Percentiles rank a stretch among this genome's conserved stretches.
These are phyloP conservation scores for Nesoenas mayeri DNA, from an alignment of 2,113 vertebrate species.

Conservation along the genomic window DNA sequence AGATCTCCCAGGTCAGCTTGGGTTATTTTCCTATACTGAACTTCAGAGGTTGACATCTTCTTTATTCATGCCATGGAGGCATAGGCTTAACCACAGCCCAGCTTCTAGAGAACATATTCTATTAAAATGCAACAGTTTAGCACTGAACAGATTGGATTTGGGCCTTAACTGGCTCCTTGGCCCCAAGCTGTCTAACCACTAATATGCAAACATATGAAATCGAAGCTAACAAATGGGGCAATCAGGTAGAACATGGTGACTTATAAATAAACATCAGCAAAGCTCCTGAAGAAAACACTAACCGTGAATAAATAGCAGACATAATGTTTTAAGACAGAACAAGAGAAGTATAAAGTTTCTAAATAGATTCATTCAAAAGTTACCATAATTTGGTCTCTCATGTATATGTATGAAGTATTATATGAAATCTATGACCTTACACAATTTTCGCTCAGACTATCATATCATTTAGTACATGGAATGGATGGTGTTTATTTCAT, in stretches of 20 bases:
- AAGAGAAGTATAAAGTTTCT: background rate
- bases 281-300: background rate
- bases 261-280: conserved; percentile 33
- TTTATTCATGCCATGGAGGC: background rate
- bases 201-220: background rate
- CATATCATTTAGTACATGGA: background rate
- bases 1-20: background rate
- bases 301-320: background rate
- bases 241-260: background rate
- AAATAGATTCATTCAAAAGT: background rate
- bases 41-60: background rate
- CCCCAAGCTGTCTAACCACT: background rate
- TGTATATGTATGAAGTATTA: background rate
- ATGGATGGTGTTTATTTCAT: background rate
- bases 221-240: background rate
- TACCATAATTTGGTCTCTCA: background rate
- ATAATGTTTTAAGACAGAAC: background rate
- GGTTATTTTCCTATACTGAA: background rate
- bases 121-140: background rate
- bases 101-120: background rate
- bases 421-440: background rate
- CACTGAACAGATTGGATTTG: background rate
- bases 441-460: background rate
- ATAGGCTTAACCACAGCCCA: background rate
- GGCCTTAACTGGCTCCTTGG: background rate